These are phyloP conservation scores for Nestor notabilis DNA, from an alignment of 2,113 vertebrate genomes.

Conservation along the genomic window DNA sequence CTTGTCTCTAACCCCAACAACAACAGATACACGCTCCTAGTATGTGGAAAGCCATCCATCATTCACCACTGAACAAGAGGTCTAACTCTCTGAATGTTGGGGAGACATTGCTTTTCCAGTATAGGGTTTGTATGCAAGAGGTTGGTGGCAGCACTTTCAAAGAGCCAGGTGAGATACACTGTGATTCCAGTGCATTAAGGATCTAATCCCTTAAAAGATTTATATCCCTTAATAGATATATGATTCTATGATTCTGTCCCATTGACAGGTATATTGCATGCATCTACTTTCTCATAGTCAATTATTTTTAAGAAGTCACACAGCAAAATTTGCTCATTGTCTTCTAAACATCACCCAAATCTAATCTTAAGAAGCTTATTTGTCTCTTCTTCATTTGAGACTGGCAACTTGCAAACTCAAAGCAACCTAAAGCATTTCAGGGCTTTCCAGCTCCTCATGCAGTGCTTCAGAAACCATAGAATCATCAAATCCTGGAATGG, in stretches of 20 bases:
- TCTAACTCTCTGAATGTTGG: neutral
- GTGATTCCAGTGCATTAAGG: neutral
- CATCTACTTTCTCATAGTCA: neutral
- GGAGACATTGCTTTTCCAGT: neutral
- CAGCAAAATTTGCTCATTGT: neutral
- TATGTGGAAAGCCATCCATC: neutral
- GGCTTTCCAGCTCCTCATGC: neutral
- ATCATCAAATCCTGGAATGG: neutral
- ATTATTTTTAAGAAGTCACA: neutral
- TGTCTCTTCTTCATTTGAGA: no score
- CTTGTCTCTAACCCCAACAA: neutral
- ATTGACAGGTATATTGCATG: neutral
- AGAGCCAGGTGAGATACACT: neutral
- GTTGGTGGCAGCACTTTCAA: neutral
- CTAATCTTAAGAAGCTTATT: no score
- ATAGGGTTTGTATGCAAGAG: neutral
- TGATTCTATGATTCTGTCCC: neutral
- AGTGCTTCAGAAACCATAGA: neutral
- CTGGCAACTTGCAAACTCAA: neutral
- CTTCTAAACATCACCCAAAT: neutral
- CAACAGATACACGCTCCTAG: neutral
- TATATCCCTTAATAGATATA: neutral
- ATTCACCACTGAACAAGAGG: accelerated
- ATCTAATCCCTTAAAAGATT: neutral
- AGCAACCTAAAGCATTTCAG: neutral